A percentile compares a stretch with the other conserved stretches of the same genome.
Conservation (phyloP, 2,113 vertebrate species). For the Coryphaenoides rupestris region DNA sequence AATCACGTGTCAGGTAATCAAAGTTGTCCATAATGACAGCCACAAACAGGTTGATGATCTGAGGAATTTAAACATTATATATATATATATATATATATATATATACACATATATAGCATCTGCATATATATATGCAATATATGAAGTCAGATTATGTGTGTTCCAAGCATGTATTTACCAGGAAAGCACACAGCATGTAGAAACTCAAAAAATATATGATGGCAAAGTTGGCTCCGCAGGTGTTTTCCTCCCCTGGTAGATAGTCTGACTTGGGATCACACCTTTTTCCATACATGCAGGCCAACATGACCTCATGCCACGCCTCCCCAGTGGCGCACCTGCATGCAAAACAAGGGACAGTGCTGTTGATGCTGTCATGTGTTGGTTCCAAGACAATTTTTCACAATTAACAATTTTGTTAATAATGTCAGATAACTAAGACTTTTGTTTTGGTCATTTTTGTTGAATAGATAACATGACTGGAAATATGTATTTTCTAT, state of each 20-base stretch:
- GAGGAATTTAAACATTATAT: too few relatives aligned
- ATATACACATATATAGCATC: neutral
- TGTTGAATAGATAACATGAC: too few relatives aligned
- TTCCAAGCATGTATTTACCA: constrained; percentile 68
- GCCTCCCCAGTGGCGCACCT: constrained; percentile 90
- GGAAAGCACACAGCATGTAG: constrained; percentile 94
- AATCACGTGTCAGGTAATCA: constrained; percentile 91
- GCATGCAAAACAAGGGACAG: neutral
- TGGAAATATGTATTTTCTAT: too few relatives aligned
- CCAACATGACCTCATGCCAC: constrained; percentile 91
- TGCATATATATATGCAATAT: too few relatives aligned
- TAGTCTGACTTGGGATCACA: constrained; percentile 88
- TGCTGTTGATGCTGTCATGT: too few relatives aligned
- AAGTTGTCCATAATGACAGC: constrained; percentile 98
- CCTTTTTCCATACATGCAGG: constrained; percentile 81
- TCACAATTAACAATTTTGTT: too few relatives aligned
- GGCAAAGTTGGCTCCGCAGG: constrained; percentile 85
- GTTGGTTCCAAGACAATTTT: too few relatives aligned
- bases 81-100: too few relatives aligned
- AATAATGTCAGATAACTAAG: too few relatives aligned
- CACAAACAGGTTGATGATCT: constrained; percentile 95
- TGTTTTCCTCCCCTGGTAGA: constrained; percentile 81
- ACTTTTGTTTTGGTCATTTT: too few relatives aligned
- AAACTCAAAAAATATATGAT: constrained; percentile 95
- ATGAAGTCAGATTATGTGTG: too few relatives aligned